Percentiles rank a stretch among this genome's conserved stretches.
Conservation (phyloP, 1,140 invertebrate genomes). For the Wasmannia auropunctata region DNA sequence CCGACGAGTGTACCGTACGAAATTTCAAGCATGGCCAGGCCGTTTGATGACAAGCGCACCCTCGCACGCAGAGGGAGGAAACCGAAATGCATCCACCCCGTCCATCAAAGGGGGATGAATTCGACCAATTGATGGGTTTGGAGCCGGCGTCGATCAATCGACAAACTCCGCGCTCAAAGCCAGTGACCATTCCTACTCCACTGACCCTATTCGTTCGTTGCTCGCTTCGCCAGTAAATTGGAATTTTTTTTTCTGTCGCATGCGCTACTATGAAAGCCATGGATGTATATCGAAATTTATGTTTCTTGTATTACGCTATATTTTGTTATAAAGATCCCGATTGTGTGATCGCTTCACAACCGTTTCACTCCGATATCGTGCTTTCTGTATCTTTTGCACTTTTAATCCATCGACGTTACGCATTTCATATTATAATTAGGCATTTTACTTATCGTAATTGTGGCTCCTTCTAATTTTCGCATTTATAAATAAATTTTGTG, state of each 20-base stretch:
- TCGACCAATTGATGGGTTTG: slow-evolving; percentile 79
- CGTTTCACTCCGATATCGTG: neutral
- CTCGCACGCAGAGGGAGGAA: slow-evolving; percentile 73
- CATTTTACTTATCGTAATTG: neutral
- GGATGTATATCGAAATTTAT: slow-evolving; percentile 6
- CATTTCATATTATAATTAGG: neutral
- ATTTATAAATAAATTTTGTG: neutral
- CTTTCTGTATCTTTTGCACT: neutral
- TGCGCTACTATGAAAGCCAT: neutral
- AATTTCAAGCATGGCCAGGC: slow-evolving; percentile 79
- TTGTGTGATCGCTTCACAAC: neutral
- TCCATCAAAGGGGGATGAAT: slow-evolving; percentile 69
- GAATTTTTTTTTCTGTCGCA: slow-evolving; percentile 43
- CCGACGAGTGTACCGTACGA: slow-evolving; percentile 69
- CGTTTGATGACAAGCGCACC: slow-evolving; percentile 78
- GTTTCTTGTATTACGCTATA: slow-evolving; percentile 9
- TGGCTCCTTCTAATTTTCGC: neutral
- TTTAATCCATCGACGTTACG: neutral
- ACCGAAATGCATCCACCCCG: slow-evolving; percentile 74
- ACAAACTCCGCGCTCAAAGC: slow-evolving; percentile 71
- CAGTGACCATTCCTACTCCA: slow-evolving; percentile 68
- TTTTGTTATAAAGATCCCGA: neutral
- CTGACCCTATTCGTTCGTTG: slow-evolving; percentile 74
- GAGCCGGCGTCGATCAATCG: slow-evolving; percentile 74
- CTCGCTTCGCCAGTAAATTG: slow-evolving; percentile 58